Evolutionary conservation across 2,113 vertebrate genomes (phyloP).

Genomic region (Perognathus longimembris): DNA sequence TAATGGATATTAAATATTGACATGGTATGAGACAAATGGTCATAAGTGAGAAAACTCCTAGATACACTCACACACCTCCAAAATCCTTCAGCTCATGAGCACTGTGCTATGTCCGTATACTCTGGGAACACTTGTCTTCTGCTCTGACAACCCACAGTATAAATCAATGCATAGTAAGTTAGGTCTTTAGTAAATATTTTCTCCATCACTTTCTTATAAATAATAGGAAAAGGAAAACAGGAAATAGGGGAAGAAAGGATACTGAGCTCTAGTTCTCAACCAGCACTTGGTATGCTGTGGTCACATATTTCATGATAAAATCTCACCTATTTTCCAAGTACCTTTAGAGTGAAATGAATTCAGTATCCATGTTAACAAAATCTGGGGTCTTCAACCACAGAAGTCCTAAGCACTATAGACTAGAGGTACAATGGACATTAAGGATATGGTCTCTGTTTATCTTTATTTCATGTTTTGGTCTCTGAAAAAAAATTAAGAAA

Average conservation of each 20-base stretch:
- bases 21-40: background rate
- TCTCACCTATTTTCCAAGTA: background rate
- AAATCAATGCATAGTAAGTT: background rate
- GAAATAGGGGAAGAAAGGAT: background rate
- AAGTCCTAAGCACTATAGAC: too few species aligned
- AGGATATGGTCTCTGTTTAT: too few species aligned
- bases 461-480: too few species aligned
- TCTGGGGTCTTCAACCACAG: background rate
- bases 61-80: background rate
- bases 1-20: background rate
- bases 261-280: background rate
- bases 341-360: background rate
- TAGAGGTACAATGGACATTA: too few species aligned
- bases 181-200: background rate
- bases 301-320: background rate
- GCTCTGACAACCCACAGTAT: background rate
- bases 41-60: background rate
- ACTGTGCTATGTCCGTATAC: background rate
- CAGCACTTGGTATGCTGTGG: background rate
- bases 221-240: background rate
- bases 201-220: background rate
- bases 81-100: background rate
- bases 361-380: conserved; percentile 1
- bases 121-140: background rate
- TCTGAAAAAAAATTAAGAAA: too few species aligned